These are phyloP conservation scores for Mesaphorura yosii DNA, from an alignment of 1,140 invertebrate genomes.

Conservation along the genomic window DNA sequence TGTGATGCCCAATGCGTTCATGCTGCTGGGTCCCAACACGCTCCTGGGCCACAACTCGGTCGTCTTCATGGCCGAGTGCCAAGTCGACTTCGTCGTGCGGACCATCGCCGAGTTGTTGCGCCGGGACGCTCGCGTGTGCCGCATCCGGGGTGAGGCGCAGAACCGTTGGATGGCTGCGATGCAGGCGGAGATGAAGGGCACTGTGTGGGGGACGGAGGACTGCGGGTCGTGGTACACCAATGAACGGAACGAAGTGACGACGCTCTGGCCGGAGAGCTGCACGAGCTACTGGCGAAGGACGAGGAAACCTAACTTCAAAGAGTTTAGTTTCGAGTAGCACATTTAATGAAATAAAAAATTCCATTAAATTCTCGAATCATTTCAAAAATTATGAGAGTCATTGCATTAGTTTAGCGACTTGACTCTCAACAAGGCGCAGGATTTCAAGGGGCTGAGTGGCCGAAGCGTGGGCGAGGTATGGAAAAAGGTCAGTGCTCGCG, in stretches of 20 bases:
- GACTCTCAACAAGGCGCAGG: no score
- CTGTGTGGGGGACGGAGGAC: background rate
- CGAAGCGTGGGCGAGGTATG: no score
- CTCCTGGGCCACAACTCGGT: conserved; percentile 13
- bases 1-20: conserved; percentile 10
- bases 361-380: no score
- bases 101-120: background rate
- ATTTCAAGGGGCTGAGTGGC: no score
- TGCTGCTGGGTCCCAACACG: background rate
- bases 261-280: conserved; percentile 2
- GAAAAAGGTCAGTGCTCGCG: no score
- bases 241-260: background rate
- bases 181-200: background rate
- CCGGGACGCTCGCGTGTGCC: background rate
- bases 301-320: background rate
- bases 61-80: conserved; percentile 6
- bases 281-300: conserved; percentile 1
- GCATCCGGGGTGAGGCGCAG: no score
- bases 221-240: conserved; percentile 1
- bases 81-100: background rate
- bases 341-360: no score
- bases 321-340: no score
- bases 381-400: no score
- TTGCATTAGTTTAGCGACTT: no score
- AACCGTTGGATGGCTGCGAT: background rate